Evolutionary conservation across 2,888 invertebrate species (phyloP).

Genomic region (Conistra vaccinii): DNA sequence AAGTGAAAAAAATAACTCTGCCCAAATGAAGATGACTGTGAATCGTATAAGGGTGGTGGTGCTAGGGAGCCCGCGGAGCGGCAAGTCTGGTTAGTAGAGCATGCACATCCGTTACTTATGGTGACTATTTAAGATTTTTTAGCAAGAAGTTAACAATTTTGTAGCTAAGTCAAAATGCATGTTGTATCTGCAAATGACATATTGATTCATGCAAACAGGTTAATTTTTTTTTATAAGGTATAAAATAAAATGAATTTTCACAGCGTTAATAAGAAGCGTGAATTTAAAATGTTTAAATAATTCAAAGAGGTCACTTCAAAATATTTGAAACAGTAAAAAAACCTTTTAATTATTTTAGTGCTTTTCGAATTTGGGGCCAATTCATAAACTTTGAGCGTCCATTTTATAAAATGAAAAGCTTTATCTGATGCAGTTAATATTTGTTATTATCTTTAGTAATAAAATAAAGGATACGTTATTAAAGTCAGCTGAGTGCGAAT

Average conservation of each 20-base stretch:
- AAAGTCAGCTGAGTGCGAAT: slow-evolving; percentile 61
- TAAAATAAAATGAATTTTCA: not conserved
- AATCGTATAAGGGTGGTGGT: slow-evolving; percentile 95
- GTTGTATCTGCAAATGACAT: not conserved
- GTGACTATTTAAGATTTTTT: slow-evolving; percentile 21
- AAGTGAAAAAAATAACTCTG: slow-evolving; percentile 77
- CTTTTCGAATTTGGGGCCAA: not conserved
- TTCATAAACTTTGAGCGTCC: slow-evolving; percentile 5
- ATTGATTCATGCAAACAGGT: not conserved
- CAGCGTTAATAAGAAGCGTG: not conserved
- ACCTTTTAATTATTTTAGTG: slow-evolving; percentile 22
- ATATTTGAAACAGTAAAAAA: slow-evolving; percentile 23
- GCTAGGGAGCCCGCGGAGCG: slow-evolving; percentile 94
- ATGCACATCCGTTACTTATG: slow-evolving; percentile 27
- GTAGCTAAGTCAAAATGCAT: not conserved
- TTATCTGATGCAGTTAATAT: slow-evolving; percentile 56
- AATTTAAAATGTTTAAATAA: not conserved
- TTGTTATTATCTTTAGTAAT: slow-evolving; percentile 65
- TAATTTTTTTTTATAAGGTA: not conserved
- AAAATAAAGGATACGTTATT: slow-evolving; percentile 67
- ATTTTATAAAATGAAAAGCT: slow-evolving; percentile 36
- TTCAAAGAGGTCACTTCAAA: not conserved
- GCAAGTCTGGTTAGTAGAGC: slow-evolving; percentile 93
- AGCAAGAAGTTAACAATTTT: not conserved
- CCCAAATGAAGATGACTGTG: slow-evolving; percentile 93